Evolutionary conservation across 2,113 vertebrate species (phyloP).

Genomic region (Mixornis gularis): DNA sequence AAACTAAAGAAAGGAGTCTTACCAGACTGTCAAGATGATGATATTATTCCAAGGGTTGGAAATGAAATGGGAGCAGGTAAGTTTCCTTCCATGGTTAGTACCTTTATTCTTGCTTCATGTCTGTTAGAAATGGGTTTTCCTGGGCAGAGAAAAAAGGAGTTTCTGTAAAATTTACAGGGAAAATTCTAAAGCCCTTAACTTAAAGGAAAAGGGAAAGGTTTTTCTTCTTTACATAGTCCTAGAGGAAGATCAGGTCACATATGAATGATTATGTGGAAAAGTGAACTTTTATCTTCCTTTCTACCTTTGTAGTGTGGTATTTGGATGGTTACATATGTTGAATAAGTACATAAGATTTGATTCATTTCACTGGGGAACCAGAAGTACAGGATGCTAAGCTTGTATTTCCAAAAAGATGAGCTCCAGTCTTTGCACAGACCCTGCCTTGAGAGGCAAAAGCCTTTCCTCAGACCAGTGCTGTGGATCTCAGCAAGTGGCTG

Average conservation of each 20-base stretch:
- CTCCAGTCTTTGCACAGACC: background rate
- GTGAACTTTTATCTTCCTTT: background rate
- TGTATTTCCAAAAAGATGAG: background rate
- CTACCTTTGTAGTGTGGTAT: background rate
- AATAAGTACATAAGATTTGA: background rate
- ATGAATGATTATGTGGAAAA: background rate
- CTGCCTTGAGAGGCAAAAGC: background rate
- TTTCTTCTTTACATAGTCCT: background rate
- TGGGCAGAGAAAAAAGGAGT: background rate
- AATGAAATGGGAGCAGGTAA: constrained; percentile 81
- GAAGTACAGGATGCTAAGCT: background rate
- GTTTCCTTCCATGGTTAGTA: background rate
- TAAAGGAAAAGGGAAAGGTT: background rate
- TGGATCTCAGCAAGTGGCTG: background rate
- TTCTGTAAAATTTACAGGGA: background rate
- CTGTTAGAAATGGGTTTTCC: background rate
- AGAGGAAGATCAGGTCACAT: background rate
- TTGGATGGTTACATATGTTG: background rate
- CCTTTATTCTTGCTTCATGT: background rate
- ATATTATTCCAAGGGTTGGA: constrained; percentile 63
- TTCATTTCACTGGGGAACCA: background rate
- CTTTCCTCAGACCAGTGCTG: background rate
- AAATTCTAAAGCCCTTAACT: background rate
- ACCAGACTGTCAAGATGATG: constrained; percentile 66
- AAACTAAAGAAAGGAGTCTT: constrained; percentile 69